These are phyloP conservation scores for Euphydryas editha DNA, from an alignment of 2,888 invertebrate species.

Conservation along the genomic window DNA sequence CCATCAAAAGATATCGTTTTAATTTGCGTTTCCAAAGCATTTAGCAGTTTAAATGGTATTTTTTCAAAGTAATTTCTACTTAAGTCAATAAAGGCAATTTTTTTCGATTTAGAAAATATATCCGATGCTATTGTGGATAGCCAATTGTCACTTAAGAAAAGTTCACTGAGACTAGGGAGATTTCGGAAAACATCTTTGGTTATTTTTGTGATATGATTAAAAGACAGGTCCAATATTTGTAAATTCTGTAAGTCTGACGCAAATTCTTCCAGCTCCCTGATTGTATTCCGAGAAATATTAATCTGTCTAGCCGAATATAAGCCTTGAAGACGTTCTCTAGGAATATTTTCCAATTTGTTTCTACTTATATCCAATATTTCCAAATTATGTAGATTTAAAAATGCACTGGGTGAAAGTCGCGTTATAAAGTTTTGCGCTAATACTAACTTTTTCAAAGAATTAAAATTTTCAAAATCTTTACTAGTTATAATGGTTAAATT, in stretches of 20 bases:
- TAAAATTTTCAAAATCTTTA: slow-evolving; percentile 93
- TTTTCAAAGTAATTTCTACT: slow-evolving; percentile 92
- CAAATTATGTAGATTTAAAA: slow-evolving; percentile 89
- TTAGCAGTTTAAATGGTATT: slow-evolving; percentile 90
- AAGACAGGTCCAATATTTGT: slow-evolving; percentile 91
- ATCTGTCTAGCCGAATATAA: slow-evolving; percentile 88
- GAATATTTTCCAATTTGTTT: slow-evolving; percentile 92
- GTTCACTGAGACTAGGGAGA: slow-evolving; percentile 89
- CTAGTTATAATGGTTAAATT: slow-evolving; percentile 92
- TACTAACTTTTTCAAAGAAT: slow-evolving; percentile 89
- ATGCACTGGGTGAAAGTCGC: slow-evolving; percentile 92
- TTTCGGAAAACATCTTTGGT: slow-evolving; percentile 90
- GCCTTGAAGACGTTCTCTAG: slow-evolving; percentile 92
- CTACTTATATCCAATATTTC: slow-evolving; percentile 91
- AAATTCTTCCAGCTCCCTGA: slow-evolving; percentile 92
- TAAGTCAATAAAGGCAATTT: slow-evolving; percentile 89
- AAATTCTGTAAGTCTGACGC: slow-evolving; percentile 90
- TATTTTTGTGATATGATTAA: slow-evolving; percentile 91
- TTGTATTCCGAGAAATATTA: slow-evolving; percentile 92
- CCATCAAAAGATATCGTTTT: slow-evolving; percentile 91
- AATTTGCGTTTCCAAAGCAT: slow-evolving; percentile 92
- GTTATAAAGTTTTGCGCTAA: slow-evolving; percentile 89
- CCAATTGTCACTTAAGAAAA: slow-evolving; percentile 92
- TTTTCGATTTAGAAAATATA: slow-evolving; percentile 89
- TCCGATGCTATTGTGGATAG: slow-evolving; percentile 90